phyloP scores from a whole-genome alignment of 2,888 invertebrate species.

The Megaustenia siamemsis region DNA sequence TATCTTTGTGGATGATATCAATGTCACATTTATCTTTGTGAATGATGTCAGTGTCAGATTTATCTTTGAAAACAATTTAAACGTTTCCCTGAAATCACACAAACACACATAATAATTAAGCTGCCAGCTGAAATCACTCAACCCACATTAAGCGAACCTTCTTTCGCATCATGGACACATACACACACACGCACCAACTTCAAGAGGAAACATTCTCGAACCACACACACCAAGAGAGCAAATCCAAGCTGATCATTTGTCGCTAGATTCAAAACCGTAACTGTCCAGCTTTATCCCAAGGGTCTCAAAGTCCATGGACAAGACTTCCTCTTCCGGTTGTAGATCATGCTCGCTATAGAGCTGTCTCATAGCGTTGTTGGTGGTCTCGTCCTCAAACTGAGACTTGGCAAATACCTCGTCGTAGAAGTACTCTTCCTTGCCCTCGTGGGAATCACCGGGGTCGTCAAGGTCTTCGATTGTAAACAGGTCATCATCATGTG shows the following conservation, averaged over 20 bases:
- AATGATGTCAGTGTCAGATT: no score
- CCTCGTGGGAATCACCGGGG: not conserved
- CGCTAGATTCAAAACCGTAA: not conserved
- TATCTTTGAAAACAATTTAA: no score
- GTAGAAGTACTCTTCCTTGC: slow-evolving; percentile 52
- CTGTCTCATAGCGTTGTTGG: slow-evolving; percentile 59
- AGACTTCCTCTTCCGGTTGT: slow-evolving; percentile 51
- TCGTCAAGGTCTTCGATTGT: slow-evolving; percentile 44
- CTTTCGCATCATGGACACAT: no score
- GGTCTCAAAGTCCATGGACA: slow-evolving; percentile 51
- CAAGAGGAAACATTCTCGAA: not conserved
- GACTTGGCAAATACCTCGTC: slow-evolving; percentile 62
- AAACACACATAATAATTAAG: no score
- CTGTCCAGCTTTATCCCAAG: slow-evolving; percentile 28
- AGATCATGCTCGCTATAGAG: slow-evolving; percentile 50
- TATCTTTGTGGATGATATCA: no score
- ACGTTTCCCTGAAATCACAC: no score
- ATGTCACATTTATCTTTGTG: no score
- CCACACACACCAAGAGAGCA: not conserved
- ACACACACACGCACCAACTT: no score
- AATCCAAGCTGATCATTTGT: not conserved
- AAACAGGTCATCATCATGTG: slow-evolving; percentile 37
- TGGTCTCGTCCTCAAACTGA: slow-evolving; percentile 61
- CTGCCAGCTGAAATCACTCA: no score
- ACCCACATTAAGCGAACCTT: no score